Conservation (phyloP, 2,888 invertebrate genomes). For the Parnassius glacialis region DNA sequence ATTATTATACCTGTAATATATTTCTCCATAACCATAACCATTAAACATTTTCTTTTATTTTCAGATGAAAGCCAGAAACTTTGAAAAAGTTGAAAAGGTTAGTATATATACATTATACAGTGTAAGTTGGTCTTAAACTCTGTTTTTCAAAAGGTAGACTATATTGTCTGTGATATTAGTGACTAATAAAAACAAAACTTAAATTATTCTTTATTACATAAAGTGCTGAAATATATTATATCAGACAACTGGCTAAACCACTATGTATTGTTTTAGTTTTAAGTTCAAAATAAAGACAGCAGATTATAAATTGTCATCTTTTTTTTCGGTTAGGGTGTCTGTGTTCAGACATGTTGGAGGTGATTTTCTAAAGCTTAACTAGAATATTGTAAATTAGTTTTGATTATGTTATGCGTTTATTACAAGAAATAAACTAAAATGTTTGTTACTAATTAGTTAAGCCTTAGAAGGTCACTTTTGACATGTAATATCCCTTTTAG, state of each 20-base stretch:
- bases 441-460: background rate
- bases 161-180: constrained; percentile 42
- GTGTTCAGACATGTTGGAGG: constrained; percentile 78
- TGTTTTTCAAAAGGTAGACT: constrained; percentile 7
- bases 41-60: constrained; percentile 59
- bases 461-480: constrained; percentile 68
- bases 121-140: constrained; percentile 39
- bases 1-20: too few species aligned
- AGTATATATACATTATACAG: constrained; percentile 60
- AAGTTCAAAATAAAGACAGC: constrained; percentile 60
- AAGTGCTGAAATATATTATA: constrained; percentile 13
- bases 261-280: constrained; percentile 38
- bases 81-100: constrained; percentile 99
- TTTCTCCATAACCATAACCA: background rate
- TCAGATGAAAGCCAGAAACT: constrained; percentile 98
- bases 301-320: constrained; percentile 49
- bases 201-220: constrained; percentile 23
- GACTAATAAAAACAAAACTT: constrained; percentile 21
- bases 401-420: background rate
- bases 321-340: constrained; percentile 73
- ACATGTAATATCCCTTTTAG: constrained; percentile 62
- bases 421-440: too few species aligned
- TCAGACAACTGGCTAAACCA: constrained; percentile 15
- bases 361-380: constrained; percentile 55
- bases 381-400: background rate